A percentile compares a stretch with the other conserved stretches of the same genome.
Conservation (phyloP, 2,888 invertebrate genomes). For the Synanthedon formicaeformis region DNA sequence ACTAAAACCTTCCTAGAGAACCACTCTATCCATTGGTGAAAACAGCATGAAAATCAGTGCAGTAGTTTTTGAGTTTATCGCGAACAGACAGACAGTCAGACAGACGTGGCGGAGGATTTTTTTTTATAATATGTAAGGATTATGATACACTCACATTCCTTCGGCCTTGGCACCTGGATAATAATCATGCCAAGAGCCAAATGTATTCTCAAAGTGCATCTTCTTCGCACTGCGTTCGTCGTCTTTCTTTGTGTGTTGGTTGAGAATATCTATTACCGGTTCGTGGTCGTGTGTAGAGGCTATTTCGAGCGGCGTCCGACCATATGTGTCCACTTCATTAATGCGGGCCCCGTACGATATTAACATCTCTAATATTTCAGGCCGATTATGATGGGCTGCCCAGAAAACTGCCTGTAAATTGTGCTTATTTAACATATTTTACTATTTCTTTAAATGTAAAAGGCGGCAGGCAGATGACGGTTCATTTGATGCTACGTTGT, state of each 20-base stretch:
- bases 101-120: too few relatives aligned
- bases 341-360: constrained; percentile 63
- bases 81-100: too few relatives aligned
- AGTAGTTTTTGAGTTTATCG: too few relatives aligned
- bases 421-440: constrained; percentile 4
- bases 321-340: constrained; percentile 59
- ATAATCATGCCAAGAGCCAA: constrained; percentile 58
- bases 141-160: constrained; percentile 27
- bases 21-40: too few relatives aligned
- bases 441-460: background rate
- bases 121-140: too few relatives aligned
- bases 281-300: constrained; percentile 64
- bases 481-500: background rate
- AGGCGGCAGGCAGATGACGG: background rate
- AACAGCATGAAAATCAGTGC: too few relatives aligned
- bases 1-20: too few relatives aligned
- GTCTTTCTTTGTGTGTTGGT: constrained; percentile 32
- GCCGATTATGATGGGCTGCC: constrained; percentile 70
- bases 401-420: constrained; percentile 72
- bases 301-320: constrained; percentile 61
- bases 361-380: constrained; percentile 65
- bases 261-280: constrained; percentile 54
- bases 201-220: constrained; percentile 13
- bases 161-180: constrained; percentile 54
- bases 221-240: constrained; percentile 16